Evolutionary conservation across 2,888 invertebrate genomes (phyloP).

Genomic region (Clusia tigrina): DNA sequence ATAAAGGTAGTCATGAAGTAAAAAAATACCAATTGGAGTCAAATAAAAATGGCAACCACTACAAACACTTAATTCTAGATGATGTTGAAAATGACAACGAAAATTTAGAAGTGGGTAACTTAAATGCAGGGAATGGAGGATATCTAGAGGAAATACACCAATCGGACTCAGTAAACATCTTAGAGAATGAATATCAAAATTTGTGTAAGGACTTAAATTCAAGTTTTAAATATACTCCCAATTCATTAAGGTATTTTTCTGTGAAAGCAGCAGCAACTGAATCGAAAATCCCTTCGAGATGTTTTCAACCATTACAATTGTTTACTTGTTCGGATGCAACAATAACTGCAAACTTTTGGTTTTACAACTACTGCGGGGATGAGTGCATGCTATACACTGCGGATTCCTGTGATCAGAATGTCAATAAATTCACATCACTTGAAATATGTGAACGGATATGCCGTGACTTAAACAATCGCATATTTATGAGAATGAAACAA

Average conservation of each 20-base stretch:
- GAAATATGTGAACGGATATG: slow-evolving; percentile 48
- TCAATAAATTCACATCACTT: slow-evolving; percentile 48
- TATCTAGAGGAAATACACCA: neutral
- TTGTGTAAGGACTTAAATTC: neutral
- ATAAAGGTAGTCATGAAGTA: slow-evolving; percentile 26
- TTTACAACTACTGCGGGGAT: slow-evolving; percentile 53
- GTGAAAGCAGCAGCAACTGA: neutral
- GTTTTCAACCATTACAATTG: slow-evolving; percentile 46
- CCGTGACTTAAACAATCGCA: slow-evolving; percentile 32
- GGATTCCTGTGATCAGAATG: slow-evolving; percentile 51
- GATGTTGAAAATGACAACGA: neutral
- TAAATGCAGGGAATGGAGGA: neutral
- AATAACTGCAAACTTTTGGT: slow-evolving; percentile 62
- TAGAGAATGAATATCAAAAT: neutral
- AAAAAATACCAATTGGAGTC: neutral
- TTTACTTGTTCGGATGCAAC: slow-evolving; percentile 38
- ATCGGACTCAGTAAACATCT: neutral
- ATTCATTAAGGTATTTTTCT: neutral
- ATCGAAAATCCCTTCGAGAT: slow-evolving; percentile 27
- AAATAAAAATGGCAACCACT: neutral
- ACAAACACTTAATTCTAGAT: neutral
- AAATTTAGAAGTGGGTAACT: slow-evolving; percentile 13
- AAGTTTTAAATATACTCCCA: too few relatives aligned
- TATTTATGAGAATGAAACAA: slow-evolving; percentile 29
- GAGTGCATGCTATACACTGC: slow-evolving; percentile 53